Percentiles rank a stretch among this genome's conserved stretches.
phyloP scores from a whole-genome alignment of 2,113 vertebrate species.

The Corythaixoides concolor region DNA sequence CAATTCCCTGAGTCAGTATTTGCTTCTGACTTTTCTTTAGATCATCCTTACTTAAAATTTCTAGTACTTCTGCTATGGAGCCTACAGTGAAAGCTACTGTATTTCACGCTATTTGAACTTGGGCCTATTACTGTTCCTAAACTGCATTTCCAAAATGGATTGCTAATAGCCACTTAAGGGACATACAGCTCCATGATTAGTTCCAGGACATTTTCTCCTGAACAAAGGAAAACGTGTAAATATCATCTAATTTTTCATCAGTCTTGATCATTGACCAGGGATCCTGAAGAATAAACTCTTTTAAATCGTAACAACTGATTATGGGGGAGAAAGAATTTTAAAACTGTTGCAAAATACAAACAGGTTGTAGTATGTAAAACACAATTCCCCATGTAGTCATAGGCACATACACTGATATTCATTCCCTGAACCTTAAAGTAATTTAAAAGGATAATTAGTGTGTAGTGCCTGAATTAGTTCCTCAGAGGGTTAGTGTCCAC shows the following conservation, averaged over 20 bases:
- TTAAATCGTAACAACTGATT: neutral
- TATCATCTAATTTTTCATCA: neutral
- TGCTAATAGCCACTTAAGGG: neutral
- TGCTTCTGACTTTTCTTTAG: neutral
- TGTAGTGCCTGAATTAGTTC: slow-evolving; percentile 75
- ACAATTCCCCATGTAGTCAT: slow-evolving; percentile 45
- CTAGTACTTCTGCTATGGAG: neutral
- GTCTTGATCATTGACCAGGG: neutral
- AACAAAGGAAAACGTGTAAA: neutral
- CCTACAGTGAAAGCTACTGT: neutral
- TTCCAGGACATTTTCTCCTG: fast-evolving
- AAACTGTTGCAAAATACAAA: slow-evolving; percentile 62
- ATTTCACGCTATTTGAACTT: neutral
- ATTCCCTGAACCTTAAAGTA: slow-evolving; percentile 66
- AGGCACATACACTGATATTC: slow-evolving; percentile 20
- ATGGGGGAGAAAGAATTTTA: neutral
- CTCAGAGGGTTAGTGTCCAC: slow-evolving; percentile 88
- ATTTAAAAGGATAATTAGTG: slow-evolving; percentile 86
- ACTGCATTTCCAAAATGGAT: neutral
- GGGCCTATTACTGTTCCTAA: neutral
- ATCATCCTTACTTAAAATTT: neutral
- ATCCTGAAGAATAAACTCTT: neutral
- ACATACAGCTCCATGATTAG: neutral
- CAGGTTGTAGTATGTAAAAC: slow-evolving; percentile 55
- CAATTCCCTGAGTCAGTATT: neutral